phyloP scores from a whole-genome alignment of 2,888 invertebrate species.

The Balanococcus diminutus region DNA sequence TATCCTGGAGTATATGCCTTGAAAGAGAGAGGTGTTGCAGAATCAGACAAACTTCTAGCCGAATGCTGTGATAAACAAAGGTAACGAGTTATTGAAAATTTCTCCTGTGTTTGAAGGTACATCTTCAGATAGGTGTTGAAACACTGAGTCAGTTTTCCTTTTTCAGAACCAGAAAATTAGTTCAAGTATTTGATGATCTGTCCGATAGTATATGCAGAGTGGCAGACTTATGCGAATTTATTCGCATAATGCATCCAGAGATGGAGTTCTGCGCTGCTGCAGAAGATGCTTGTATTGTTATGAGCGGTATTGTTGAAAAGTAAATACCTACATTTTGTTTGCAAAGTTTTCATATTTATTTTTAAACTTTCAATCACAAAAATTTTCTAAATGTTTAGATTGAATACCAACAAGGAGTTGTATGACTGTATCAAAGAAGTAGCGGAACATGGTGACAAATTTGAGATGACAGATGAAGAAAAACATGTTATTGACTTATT shows the following conservation, averaged over 20 bases:
- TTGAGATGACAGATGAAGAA: constrained; percentile 74
- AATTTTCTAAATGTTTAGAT: constrained; percentile 65
- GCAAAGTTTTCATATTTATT: not conserved
- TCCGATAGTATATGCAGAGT: constrained; percentile 94
- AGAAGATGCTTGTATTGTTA: constrained; percentile 83
- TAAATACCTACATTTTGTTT: constrained; percentile 62
- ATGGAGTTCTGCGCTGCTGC: constrained; percentile 78
- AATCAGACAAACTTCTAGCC: constrained; percentile 74
- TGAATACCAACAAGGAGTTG: constrained; percentile 88
- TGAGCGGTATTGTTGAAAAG: constrained; percentile 94
- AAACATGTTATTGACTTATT: constrained; percentile 86
- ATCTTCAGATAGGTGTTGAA: too few species aligned
- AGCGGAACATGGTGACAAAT: constrained; percentile 72
- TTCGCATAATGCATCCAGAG: constrained; percentile 90
- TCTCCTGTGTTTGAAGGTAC: too few species aligned
- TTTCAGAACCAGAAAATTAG: constrained; percentile 72
- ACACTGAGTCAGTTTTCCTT: too few species aligned
- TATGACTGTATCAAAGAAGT: constrained; percentile 79
- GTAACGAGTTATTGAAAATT: constrained; percentile 56
- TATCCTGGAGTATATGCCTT: constrained; percentile 80
- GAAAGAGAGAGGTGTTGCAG: constrained; percentile 74
- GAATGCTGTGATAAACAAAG: constrained; percentile 73
- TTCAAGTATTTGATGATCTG: constrained; percentile 92
- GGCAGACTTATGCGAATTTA: constrained; percentile 96
- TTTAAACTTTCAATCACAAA: not conserved